Evolutionary conservation across 1,140 invertebrate species (phyloP).

Genomic region (Patella vulgata): DNA sequence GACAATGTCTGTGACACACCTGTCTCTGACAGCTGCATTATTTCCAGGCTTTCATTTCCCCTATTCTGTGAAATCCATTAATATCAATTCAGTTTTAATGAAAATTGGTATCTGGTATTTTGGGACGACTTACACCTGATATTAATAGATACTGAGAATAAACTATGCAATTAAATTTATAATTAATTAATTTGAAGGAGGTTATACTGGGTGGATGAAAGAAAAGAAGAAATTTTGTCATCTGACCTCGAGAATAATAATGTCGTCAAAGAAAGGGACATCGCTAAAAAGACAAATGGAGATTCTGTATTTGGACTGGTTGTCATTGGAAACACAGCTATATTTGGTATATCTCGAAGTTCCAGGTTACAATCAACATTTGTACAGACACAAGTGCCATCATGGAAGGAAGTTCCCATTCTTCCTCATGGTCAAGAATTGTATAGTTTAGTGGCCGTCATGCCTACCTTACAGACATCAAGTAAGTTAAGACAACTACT

Average conservation of each 20-base stretch:
- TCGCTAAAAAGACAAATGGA: slow-evolving; percentile 20
- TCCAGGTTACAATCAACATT: slow-evolving; percentile 25
- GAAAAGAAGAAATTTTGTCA: slow-evolving; percentile 38
- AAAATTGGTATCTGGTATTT: no score
- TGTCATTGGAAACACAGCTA: slow-evolving; percentile 47
- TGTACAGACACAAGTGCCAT: slow-evolving; percentile 29
- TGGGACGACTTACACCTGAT: no score
- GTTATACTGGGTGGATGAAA: slow-evolving; percentile 50
- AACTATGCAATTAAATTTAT: no score
- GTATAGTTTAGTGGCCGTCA: slow-evolving; percentile 31
- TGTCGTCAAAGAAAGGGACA: slow-evolving; percentile 33
- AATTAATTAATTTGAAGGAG: no score
- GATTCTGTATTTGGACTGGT: slow-evolving; percentile 43
- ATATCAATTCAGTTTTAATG: no score
- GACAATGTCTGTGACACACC: no score
- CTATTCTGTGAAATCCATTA: no score
- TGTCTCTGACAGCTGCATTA: no score
- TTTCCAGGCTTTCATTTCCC: no score
- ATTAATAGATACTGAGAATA: no score
- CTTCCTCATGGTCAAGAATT: background rate
- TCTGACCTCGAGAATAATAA: slow-evolving; percentile 45
- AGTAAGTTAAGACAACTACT: slow-evolving; percentile 35
- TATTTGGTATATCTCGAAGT: slow-evolving; percentile 20
- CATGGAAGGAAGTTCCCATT: slow-evolving; percentile 33
- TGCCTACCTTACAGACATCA: slow-evolving; percentile 36